Percentiles rank a stretch among this genome's conserved stretches.
Conservation (phyloP, 2,797 vertebrate species). For the Eurystomus glaucurus region DNA sequence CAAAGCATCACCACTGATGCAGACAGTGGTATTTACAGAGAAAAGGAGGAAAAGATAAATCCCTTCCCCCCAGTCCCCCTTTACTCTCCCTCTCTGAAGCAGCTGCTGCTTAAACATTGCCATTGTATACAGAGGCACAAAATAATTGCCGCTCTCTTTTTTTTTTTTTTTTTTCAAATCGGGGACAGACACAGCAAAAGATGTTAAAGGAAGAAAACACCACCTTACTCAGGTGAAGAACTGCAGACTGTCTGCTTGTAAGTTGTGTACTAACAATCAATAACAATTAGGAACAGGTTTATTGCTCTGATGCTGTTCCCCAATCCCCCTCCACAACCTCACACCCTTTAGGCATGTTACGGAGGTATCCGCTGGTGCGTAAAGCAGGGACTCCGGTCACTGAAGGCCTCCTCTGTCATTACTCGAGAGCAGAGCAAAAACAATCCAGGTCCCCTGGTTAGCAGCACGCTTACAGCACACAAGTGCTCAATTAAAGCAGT, state of each 20-base stretch:
- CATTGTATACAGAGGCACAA: conserved; percentile 18
- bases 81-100: not conserved
- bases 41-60: conserved; percentile 55
- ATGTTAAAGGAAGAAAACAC: conserved; percentile 27
- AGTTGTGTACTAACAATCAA: conserved; percentile 70
- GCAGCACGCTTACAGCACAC: conserved; percentile 59
- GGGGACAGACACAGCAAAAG: not conserved
- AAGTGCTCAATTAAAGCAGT: conserved; percentile 78
- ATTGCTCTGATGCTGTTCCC: conserved; percentile 32
- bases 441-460: conserved; percentile 44
- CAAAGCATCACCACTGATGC: conserved; percentile 8
- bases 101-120: conserved; percentile 21
- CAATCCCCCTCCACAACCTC: not conserved
- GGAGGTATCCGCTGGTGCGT: conserved; percentile 35
- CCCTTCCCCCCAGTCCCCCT: not conserved
- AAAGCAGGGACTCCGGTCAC: conserved; percentile 45
- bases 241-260: conserved; percentile 29
- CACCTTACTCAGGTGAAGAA: conserved; percentile 33
- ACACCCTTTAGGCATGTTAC: not conserved
- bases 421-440: conserved; percentile 59
- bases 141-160: conserved; percentile 9
- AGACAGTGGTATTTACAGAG: conserved; percentile 52
- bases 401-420: conserved; percentile 58
- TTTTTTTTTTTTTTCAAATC: not conserved
- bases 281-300: conserved; percentile 59